phyloP scores from a whole-genome alignment of 2,113 vertebrate species.

The Dasyurus viverrinus region DNA sequence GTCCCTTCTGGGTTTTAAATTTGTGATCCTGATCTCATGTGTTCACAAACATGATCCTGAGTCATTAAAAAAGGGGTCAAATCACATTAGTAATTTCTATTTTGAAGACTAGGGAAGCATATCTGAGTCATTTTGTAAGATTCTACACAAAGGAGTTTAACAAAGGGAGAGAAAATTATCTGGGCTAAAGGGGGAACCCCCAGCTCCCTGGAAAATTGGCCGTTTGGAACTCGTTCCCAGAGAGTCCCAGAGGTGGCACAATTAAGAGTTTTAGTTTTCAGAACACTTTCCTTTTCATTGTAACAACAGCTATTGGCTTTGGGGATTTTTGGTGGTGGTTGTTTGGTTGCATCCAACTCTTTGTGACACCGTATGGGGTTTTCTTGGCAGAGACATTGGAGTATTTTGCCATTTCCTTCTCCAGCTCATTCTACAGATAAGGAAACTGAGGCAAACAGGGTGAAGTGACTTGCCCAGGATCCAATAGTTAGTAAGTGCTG shows the following conservation, averaged over 20 bases:
- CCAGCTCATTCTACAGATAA: neutral
- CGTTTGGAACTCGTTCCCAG: neutral
- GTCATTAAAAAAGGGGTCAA: neutral
- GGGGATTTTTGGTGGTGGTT: neutral
- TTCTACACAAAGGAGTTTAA: neutral
- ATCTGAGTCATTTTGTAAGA: neutral
- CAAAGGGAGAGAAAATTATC: neutral
- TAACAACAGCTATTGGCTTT: neutral
- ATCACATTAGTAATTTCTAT: neutral
- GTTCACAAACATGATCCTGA: neutral
- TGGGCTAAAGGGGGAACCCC: neutral
- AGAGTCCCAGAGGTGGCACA: neutral
- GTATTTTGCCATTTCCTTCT: neutral
- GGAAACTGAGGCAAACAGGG: neutral
- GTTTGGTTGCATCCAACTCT: neutral
- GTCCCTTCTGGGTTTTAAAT: neutral
- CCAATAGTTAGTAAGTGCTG: too few species aligned
- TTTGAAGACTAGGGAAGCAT: neutral
- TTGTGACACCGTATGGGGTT: neutral
- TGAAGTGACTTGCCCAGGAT: neutral
- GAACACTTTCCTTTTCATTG: neutral
- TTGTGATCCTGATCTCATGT: neutral
- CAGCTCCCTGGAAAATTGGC: neutral
- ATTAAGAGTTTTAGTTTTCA: neutral
- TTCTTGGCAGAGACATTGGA: neutral